Evolutionary conservation across 2,113 vertebrate genomes (phyloP).

Genomic region (Chionomys nivalis): DNA sequence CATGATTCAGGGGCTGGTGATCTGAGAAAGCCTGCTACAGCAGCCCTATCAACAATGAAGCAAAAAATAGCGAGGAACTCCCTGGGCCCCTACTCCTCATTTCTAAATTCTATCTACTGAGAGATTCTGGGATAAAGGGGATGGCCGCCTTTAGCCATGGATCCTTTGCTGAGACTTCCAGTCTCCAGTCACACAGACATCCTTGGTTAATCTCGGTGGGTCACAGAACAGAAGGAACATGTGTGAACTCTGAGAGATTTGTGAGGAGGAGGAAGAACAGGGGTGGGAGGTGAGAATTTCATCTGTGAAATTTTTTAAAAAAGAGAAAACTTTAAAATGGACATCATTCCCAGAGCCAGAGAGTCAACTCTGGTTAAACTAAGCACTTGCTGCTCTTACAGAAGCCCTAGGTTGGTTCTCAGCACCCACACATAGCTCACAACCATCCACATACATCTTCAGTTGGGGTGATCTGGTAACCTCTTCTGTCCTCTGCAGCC

Average conservation of each 20-base stretch:
- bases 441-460: background rate
- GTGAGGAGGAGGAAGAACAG: too few relatives aligned
- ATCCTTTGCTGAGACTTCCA: background rate
- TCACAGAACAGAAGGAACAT: background rate
- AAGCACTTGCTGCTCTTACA: background rate
- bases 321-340: background rate
- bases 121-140: background rate
- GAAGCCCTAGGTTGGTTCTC: background rate
- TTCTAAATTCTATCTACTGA: background rate
- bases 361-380: background rate
- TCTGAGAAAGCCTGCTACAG: too few relatives aligned
- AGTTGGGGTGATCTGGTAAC: background rate
- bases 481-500: background rate
- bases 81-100: background rate
- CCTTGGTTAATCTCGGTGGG: background rate
- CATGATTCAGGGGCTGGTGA: too few relatives aligned
- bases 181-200: background rate
- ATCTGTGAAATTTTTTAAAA: background rate
- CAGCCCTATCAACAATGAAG: background rate
- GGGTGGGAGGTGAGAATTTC: background rate
- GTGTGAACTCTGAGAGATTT: background rate
- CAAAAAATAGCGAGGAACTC: background rate
- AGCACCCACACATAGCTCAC: background rate
- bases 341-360: background rate
- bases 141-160: background rate